Percentiles rank a stretch among this genome's conserved stretches.
Evolutionary conservation across 2,888 invertebrate species (phyloP).

Genomic region (Scaptomyza parva): DNA sequence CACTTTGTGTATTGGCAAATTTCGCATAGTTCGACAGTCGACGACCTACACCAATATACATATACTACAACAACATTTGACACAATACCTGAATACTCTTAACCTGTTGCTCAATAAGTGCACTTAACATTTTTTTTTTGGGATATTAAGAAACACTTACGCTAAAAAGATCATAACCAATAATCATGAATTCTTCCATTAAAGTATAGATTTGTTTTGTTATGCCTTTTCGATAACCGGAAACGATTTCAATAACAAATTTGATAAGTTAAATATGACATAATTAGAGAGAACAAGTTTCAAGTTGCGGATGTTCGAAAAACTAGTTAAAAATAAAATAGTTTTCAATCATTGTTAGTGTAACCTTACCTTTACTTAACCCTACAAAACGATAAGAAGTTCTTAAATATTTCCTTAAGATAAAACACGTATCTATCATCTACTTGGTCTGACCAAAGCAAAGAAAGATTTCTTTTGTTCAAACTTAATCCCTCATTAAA

Average conservation of each 20-base stretch:
- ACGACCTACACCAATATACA: constrained; percentile 74
- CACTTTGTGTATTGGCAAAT: constrained; percentile 65
- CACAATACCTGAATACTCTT: constrained; percentile 29
- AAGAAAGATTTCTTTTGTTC: constrained; percentile 5
- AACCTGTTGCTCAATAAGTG: constrained; percentile 47
- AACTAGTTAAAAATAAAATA: not conserved
- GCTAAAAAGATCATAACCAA: not conserved
- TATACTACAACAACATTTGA: constrained; percentile 37
- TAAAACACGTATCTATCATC: constrained; percentile 19
- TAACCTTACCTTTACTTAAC: too few species aligned
- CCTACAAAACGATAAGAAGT: too few species aligned
- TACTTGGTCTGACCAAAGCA: constrained; percentile 2
- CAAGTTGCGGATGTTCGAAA: too few species aligned
- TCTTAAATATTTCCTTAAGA: not conserved
- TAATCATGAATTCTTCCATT: not conserved
- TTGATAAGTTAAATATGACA: not conserved
- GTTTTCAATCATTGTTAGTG: not conserved
- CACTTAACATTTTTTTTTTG: constrained; percentile 7
- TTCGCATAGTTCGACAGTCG: constrained; percentile 69
- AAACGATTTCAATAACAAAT: too few species aligned
- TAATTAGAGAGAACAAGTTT: not conserved
- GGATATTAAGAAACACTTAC: too few species aligned
- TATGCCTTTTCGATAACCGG: too few species aligned
- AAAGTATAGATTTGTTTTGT: too few species aligned
- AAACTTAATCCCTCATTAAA: constrained; percentile 17